phyloP scores from a whole-genome alignment of 2,797 vertebrate species.

The Chrysocyon brachyurus region DNA sequence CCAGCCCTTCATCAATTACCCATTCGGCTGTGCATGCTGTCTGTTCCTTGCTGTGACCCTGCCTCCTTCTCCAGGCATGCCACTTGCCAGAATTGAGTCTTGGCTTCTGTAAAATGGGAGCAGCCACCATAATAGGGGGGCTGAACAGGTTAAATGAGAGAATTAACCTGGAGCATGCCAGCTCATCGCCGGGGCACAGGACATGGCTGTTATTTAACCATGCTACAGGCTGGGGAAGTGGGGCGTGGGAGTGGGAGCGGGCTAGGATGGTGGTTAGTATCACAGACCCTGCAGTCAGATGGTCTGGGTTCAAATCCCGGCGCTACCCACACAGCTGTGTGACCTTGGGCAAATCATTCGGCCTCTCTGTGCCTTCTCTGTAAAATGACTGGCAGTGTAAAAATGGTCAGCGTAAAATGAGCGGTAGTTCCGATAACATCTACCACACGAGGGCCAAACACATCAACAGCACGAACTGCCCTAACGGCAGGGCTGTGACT shows the following conservation, averaged over 20 bases:
- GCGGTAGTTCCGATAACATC: background rate
- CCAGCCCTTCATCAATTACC: background rate
- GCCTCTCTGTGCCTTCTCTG: background rate
- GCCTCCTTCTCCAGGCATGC: background rate
- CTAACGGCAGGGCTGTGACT: background rate
- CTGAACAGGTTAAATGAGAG: background rate
- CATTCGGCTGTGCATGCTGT: too few species aligned
- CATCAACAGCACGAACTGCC: accelerated
- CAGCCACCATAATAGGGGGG: background rate
- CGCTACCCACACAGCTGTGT: background rate
- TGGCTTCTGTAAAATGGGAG: background rate
- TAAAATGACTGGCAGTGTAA: background rate
- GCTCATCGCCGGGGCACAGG: accelerated
- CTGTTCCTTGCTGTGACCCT: background rate
- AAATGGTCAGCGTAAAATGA: too few species aligned
- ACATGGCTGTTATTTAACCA: background rate
- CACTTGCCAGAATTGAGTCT: background rate
- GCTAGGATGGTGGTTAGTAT: background rate
- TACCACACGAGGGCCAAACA: background rate
- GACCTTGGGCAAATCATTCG: background rate
- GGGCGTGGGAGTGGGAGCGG: background rate
- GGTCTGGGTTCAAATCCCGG: background rate
- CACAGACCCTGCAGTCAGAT: background rate
- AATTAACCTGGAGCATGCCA: accelerated
- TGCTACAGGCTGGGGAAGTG: accelerated